These are phyloP conservation scores for Mus minutoides DNA, from an alignment of 2,797 vertebrate species.

Conservation along the genomic window DNA sequence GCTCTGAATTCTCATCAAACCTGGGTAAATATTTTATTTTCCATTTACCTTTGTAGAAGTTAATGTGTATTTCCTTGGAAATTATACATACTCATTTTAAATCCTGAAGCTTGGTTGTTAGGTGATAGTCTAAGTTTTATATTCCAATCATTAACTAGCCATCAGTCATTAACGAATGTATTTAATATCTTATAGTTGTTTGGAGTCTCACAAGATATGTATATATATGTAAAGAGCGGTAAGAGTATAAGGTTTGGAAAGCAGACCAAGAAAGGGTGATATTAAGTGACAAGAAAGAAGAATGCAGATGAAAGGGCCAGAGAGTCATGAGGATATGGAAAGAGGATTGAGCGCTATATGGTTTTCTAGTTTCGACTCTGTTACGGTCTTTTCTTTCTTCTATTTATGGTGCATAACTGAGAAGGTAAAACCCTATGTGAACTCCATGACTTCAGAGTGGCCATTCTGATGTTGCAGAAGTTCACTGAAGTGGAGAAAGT, in stretches of 20 bases:
- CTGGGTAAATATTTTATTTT: neutral
- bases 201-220: neutral
- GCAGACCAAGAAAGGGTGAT: too few relatives aligned
- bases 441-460: neutral
- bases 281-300: too few relatives aligned
- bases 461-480: neutral
- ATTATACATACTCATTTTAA: slow-evolving; percentile 22
- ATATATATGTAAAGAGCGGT: neutral
- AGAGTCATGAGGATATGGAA: neutral
- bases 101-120: neutral
- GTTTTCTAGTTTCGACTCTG: neutral
- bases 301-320: neutral
- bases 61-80: neutral
- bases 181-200: neutral
- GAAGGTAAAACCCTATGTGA: neutral
- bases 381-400: neutral
- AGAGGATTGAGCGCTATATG: neutral
- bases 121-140: neutral
- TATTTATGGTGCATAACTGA: neutral
- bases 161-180: neutral
- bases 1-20: neutral
- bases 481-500: neutral
- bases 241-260: neutral
- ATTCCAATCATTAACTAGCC: neutral
- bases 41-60: neutral